These are phyloP conservation scores for Drosophila sturtevanti DNA, from an alignment of 1,140 invertebrate genomes.

Conservation along the genomic window DNA sequence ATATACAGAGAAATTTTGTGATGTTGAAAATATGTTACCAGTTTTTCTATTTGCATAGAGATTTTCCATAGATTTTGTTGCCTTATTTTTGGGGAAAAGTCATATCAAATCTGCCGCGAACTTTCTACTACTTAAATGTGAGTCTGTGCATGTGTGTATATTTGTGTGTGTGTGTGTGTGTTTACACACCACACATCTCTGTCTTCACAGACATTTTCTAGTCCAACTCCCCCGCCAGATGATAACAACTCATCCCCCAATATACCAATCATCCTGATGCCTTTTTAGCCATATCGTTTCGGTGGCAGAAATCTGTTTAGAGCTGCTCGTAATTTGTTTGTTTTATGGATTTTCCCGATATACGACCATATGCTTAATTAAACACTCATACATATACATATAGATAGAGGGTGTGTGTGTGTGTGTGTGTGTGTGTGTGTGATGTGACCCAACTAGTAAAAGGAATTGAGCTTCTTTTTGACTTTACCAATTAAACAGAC, in stretches of 20 bases:
- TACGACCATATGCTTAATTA: slow-evolving; percentile 70
- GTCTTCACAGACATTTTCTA: too few relatives aligned
- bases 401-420: slow-evolving; percentile 10
- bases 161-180: not conserved
- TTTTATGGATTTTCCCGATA: slow-evolving; percentile 70
- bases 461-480: not conserved
- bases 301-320: slow-evolving; percentile 51
- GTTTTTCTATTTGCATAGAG: slow-evolving; percentile 44
- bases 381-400: slow-evolving; percentile 38
- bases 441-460: slow-evolving; percentile 9
- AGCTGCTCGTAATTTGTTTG: slow-evolving; percentile 73
- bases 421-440: not conserved
- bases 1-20: not conserved
- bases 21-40: slow-evolving; percentile 31
- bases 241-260: slow-evolving; percentile 4
- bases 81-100: slow-evolving; percentile 19
- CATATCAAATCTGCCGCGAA: slow-evolving; percentile 11
- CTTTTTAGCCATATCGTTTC: not conserved
- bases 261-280: not conserved
- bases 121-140: not conserved
- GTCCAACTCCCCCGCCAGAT: not conserved
- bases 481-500: not conserved
- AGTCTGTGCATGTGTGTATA: not conserved
- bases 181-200: not conserved
- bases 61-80: slow-evolving; percentile 28